Percentiles rank a stretch among this genome's conserved stretches.
Evolutionary conservation across 2,888 invertebrate species (phyloP).

Genomic region (Lamellibrachia satsuma): DNA sequence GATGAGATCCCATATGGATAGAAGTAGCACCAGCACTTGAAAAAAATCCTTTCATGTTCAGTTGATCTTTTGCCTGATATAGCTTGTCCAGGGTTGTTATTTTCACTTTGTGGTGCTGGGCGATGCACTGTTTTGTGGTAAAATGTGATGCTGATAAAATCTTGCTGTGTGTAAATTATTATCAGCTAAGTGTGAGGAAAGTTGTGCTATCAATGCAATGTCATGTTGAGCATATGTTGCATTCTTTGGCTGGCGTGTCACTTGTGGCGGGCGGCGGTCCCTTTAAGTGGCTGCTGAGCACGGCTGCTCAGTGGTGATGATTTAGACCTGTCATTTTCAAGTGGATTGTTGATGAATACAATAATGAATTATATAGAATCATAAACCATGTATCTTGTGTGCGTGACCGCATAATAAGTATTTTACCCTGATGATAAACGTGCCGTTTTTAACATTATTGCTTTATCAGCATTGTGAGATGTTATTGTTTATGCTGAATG

Average conservation of each 20-base stretch:
- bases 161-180: background rate
- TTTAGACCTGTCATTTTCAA: background rate
- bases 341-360: conserved; percentile 12
- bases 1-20: background rate
- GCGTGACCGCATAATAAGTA: background rate
- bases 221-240: background rate
- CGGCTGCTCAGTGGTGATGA: background rate
- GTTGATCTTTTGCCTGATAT: background rate
- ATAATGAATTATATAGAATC: background rate
- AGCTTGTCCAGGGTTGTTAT: background rate
- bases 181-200: background rate
- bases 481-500: background rate
- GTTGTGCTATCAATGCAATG: background rate
- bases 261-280: background rate
- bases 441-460: background rate
- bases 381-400: background rate
- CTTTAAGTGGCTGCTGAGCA: background rate
- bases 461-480: background rate
- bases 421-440: background rate
- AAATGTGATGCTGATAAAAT: background rate
- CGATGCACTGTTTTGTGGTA: background rate
- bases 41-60: background rate
- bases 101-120: background rate
- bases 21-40: background rate
- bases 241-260: background rate